phyloP scores from a whole-genome alignment of 2,888 invertebrate genomes.

The Operophtera brumata region DNA sequence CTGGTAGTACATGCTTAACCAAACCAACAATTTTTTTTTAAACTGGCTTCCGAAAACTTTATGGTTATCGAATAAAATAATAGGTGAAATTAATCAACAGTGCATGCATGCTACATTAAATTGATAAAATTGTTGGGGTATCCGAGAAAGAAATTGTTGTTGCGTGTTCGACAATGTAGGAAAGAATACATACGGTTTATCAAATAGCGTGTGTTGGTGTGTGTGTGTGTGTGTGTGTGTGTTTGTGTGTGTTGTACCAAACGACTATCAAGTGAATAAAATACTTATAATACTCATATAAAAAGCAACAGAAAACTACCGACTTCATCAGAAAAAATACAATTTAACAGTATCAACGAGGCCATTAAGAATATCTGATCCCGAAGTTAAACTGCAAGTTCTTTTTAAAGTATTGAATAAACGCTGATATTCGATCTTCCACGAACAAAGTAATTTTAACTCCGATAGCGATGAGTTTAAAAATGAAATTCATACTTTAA shows the following conservation, averaged over 20 bases:
- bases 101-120: no score
- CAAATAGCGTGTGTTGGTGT: no score
- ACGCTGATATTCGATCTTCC: conserved; percentile 70
- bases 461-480: conserved; percentile 69
- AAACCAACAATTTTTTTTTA: no score
- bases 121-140: no score
- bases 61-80: no score
- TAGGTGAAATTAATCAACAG: no score
- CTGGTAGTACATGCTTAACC: no score
- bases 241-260: neutral
- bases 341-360: neutral
- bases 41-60: no score
- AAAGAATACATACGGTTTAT: no score
- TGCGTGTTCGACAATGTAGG: no score
- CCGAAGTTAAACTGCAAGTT: conserved; percentile 29
- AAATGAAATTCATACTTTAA: conserved; percentile 70
- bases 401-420: conserved; percentile 72
- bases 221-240: no score
- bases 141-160: no score
- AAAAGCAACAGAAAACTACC: neutral
- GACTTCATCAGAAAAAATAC: conserved; percentile 38
- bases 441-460: conserved; percentile 74
- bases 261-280: neutral
- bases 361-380: conserved; percentile 6
- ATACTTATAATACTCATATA: neutral